Evolutionary conservation across 2,888 invertebrate species (phyloP).

Genomic region (Chrysotoxum bicinctum): DNA sequence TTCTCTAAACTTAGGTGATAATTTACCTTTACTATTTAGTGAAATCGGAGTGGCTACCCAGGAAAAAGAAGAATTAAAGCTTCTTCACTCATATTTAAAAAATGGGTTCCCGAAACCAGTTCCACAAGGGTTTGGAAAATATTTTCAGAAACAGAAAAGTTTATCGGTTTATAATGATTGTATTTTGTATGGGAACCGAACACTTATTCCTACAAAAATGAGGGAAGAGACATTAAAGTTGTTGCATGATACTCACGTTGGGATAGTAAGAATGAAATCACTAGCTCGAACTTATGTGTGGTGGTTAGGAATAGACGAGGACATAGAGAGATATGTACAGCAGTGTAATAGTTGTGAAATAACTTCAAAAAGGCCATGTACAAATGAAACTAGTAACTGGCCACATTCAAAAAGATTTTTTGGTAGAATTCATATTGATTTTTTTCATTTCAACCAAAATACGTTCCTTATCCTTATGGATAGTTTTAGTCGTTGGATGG

Average conservation of each 20-base stretch:
- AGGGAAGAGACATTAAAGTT: not conserved
- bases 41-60: not conserved
- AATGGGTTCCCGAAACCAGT: not conserved
- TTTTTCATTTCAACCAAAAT: slow-evolving; percentile 2
- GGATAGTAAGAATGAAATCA: not conserved
- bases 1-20: not conserved
- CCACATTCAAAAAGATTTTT: not conserved
- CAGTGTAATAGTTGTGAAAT: slow-evolving; percentile 1
- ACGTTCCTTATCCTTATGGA: slow-evolving; percentile 1
- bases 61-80: not conserved
- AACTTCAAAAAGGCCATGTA: not conserved
- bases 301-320: not conserved
- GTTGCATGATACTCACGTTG: not conserved
- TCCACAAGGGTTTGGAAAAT: not conserved
- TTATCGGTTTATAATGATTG: not conserved
- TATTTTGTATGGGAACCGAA: not conserved
- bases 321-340: not conserved
- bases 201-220: not conserved
- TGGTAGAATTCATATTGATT: not conserved
- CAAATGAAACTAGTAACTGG: not conserved
- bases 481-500: slow-evolving; percentile 1
- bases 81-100: slow-evolving; percentile 11
- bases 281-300: not conserved
- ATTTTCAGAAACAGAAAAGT: not conserved
- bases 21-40: not conserved